Conservation (phyloP, 2,113 vertebrate genomes). For the Ptyas mucosa region DNA sequence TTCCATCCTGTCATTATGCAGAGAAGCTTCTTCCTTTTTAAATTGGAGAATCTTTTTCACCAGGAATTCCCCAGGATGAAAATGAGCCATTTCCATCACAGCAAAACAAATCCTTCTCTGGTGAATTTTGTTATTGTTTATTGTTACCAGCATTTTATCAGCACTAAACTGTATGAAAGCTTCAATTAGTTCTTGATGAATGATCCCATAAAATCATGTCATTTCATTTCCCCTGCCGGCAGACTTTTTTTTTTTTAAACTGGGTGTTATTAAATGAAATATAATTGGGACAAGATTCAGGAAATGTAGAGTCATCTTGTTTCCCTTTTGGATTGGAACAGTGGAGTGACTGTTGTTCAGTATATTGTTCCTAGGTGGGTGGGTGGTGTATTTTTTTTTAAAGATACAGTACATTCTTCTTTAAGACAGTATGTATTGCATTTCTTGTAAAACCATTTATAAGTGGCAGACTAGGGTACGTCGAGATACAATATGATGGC, state of each 20-base stretch:
- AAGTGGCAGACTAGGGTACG: not conserved
- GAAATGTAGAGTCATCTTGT: conserved; percentile 61
- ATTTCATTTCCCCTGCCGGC: conserved; percentile 91
- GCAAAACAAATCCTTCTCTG: conserved; percentile 83
- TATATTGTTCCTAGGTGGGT: not conserved
- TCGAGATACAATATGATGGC: not conserved
- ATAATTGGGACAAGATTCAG: conserved; percentile 76
- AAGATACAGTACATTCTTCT: conserved; percentile 24
- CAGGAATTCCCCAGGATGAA: conserved; percentile 81
- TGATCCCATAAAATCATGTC: conserved; percentile 92
- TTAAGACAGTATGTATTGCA: conserved; percentile 6
- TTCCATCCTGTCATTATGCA: conserved; percentile 78
- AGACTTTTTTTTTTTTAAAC: conserved; percentile 75
- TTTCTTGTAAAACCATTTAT: conserved; percentile 3
- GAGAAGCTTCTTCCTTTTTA: conserved; percentile 77
- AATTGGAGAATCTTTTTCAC: conserved; percentile 77
- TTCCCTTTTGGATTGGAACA: conserved; percentile 55
- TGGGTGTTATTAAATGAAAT: conserved; percentile 86
- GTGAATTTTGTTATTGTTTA: conserved; percentile 87
- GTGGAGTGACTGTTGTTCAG: conserved; percentile 24
- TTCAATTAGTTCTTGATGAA: conserved; percentile 99
- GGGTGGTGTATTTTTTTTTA: not conserved
- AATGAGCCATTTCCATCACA: conserved; percentile 77
- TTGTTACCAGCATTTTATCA: conserved; percentile 89
- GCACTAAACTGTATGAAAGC: conserved; percentile 91